Evolutionary conservation across 2,113 vertebrate species (phyloP).

Genomic region (Cyphomyrus discorhynchus): DNA sequence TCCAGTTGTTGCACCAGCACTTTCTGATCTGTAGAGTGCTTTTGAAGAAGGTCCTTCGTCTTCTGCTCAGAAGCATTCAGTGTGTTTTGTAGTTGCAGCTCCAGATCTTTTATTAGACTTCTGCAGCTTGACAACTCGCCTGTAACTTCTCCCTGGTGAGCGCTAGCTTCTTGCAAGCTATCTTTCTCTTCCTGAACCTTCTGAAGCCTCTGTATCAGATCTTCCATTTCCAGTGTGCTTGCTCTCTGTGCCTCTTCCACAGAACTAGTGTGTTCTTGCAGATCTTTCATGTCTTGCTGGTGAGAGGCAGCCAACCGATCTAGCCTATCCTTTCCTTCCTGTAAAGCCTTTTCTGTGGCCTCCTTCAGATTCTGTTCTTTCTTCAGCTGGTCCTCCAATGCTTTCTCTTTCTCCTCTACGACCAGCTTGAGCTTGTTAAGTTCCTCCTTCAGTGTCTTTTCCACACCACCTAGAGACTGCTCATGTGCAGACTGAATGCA

Average conservation of each 20-base stretch:
- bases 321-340: slow-evolving; percentile 56
- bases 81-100: slow-evolving; percentile 56
- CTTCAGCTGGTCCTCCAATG: slow-evolving; percentile 54
- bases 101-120: slow-evolving; percentile 56
- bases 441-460: slow-evolving; percentile 74
- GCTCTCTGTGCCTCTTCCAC: slow-evolving; percentile 36
- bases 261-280: not conserved
- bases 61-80: slow-evolving; percentile 59
- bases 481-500: slow-evolving; percentile 63
- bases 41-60: slow-evolving; percentile 52
- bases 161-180: slow-evolving; percentile 49
- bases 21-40: slow-evolving; percentile 51
- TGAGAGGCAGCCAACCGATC: slow-evolving; percentile 41
- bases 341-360: slow-evolving; percentile 51
- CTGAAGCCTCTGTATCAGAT: slow-evolving; percentile 54
- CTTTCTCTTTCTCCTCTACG: slow-evolving; percentile 70
- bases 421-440: slow-evolving; percentile 66
- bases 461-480: slow-evolving; percentile 56
- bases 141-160: slow-evolving; percentile 47
- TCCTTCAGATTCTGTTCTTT: slow-evolving; percentile 58
- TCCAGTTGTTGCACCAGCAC: slow-evolving; percentile 55
- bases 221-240: slow-evolving; percentile 51
- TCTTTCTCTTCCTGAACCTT: slow-evolving; percentile 59
- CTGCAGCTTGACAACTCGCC: slow-evolving; percentile 56
- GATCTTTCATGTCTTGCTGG: slow-evolving; percentile 15